Conservation (phyloP, 2,888 invertebrate genomes). For the Cosmia pyralina region DNA sequence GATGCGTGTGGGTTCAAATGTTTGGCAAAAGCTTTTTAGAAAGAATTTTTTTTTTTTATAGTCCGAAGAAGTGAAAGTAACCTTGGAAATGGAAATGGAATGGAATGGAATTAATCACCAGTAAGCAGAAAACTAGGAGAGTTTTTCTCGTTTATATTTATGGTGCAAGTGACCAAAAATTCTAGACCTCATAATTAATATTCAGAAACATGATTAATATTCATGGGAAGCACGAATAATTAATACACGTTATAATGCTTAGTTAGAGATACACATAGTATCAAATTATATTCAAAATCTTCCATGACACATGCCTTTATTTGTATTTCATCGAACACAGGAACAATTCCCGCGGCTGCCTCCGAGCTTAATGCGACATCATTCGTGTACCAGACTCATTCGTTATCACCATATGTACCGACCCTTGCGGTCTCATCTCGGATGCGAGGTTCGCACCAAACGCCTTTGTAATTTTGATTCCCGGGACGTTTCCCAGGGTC, state of each 20-base stretch:
- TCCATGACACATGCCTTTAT: slow-evolving; percentile 29
- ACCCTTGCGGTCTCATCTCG: slow-evolving; percentile 75
- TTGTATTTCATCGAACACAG: slow-evolving; percentile 51
- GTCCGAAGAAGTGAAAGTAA: not conserved
- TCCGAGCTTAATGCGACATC: slow-evolving; percentile 56
- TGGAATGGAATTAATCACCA: not conserved
- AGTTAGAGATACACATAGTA: slow-evolving; percentile 25
- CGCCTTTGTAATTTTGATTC: slow-evolving; percentile 79
- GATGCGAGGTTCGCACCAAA: slow-evolving; percentile 70
- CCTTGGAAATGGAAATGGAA: not conserved
- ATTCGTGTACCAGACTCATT: slow-evolving; percentile 65
- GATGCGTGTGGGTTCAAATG: slow-evolving; percentile 11
- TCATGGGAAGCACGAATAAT: not conserved
- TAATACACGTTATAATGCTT: slow-evolving; percentile 16
- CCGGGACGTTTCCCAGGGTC: slow-evolving; percentile 66
- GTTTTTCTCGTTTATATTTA: not conserved
- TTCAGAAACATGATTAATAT: slow-evolving; percentile 4
- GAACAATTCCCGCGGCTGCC: slow-evolving; percentile 28
- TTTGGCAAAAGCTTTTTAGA: not conserved
- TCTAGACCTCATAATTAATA: too few relatives aligned
- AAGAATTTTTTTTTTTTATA: not conserved
- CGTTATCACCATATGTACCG: slow-evolving; percentile 74
- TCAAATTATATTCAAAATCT: slow-evolving; percentile 21
- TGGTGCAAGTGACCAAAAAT: not conserved
- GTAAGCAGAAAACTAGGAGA: not conserved